Conservation (phyloP, 2,888 invertebrate species). For the Hybos culiciformis region DNA sequence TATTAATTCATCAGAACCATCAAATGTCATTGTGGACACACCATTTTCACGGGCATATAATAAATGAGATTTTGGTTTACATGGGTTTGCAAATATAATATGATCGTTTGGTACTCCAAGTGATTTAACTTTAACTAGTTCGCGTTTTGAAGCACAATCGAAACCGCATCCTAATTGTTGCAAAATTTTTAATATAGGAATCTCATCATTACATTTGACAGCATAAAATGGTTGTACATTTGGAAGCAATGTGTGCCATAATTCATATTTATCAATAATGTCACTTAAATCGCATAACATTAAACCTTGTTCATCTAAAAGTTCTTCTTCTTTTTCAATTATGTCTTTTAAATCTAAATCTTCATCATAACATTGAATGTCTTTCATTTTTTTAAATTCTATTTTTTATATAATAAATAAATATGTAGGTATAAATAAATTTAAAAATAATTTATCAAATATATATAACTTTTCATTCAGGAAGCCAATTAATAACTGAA, state of each 20-base stretch:
- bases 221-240: slow-evolving; percentile 87
- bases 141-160: slow-evolving; percentile 93
- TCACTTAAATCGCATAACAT: slow-evolving; percentile 81
- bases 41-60: slow-evolving; percentile 62
- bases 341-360: slow-evolving; percentile 22
- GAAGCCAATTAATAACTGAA: too few species aligned
- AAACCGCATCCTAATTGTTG: slow-evolving; percentile 83
- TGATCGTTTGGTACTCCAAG: slow-evolving; percentile 35
- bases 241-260: slow-evolving; percentile 75
- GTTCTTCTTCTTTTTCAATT: slow-evolving; percentile 21
- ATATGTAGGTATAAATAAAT: too few species aligned
- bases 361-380: slow-evolving; percentile 22
- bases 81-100: slow-evolving; percentile 93
- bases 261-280: slow-evolving; percentile 64
- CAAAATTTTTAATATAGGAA: slow-evolving; percentile 65
- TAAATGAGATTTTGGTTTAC: slow-evolving; percentile 84
- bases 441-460: too few species aligned
- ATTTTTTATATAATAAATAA: too few species aligned
- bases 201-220: slow-evolving; percentile 93
- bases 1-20: slow-evolving; percentile 81
- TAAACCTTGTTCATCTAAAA: slow-evolving; percentile 65
- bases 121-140: slow-evolving; percentile 53
- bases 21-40: slow-evolving; percentile 81
- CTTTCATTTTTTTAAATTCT: slow-evolving; percentile 8
- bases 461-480: too few species aligned